A percentile compares a stretch with the other conserved stretches of the same genome.
phyloP scores from a whole-genome alignment of 92 coral and sea anemone genomes.

The Blastomussa wellsi region DNA sequence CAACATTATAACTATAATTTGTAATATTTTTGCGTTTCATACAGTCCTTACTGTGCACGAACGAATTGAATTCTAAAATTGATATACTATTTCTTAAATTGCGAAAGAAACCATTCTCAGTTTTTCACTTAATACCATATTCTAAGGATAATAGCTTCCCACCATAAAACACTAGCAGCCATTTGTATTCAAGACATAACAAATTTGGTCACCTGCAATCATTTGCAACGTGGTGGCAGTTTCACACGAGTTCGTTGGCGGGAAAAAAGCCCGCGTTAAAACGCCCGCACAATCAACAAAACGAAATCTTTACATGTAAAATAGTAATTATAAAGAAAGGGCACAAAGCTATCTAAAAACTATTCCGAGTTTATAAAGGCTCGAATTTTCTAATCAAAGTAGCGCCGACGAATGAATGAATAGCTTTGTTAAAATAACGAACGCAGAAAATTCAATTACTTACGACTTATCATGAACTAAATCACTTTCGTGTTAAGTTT shows the following conservation, averaged over 20 bases:
- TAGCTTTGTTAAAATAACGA: neutral
- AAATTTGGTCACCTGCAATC: slow-evolving; percentile 5
- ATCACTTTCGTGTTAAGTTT: neutral
- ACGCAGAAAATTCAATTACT: neutral
- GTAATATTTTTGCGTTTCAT: neutral
- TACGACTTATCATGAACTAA: neutral
- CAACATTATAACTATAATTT: neutral
- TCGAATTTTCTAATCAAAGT: neutral
- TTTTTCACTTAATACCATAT: neutral
- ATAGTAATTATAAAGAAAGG: neutral
- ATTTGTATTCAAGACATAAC: neutral
- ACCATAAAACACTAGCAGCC: neutral
- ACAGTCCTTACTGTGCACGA: neutral
- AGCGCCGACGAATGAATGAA: neutral
- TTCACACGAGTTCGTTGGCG: neutral
- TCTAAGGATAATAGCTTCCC: neutral
- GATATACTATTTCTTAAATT: too few relatives aligned
- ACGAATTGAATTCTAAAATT: too few relatives aligned
- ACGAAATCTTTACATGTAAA: neutral
- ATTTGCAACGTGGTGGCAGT: slow-evolving; percentile 10
- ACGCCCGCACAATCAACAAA: neutral
- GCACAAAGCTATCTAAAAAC: neutral
- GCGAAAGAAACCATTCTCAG: neutral
- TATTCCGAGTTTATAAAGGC: neutral
- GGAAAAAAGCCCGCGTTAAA: slow-evolving; percentile 25